Base-by-base conservation (phyloP, 2,113 vertebrate genomes). In the Ailurus styani region DNA sequence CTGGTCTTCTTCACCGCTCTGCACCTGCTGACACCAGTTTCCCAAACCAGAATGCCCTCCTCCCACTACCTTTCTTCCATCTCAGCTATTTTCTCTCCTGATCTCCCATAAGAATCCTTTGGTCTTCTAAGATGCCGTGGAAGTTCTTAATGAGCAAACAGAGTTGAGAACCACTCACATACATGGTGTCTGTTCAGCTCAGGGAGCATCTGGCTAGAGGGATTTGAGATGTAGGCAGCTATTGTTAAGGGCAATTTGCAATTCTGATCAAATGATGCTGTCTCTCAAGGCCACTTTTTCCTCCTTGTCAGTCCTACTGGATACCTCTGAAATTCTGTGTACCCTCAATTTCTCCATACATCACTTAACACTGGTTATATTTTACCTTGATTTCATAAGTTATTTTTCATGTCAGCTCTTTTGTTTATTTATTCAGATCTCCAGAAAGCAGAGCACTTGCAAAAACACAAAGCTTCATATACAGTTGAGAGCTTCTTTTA, bases 31-130 rank as follows among this genome's bases (percentile, higher is more conserved):
- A 8, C 23, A 17, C 62, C 5, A 40, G 42, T 13, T 13, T 34
- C 20, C 11, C 50, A 45, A 20, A 0, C 14, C n/a, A 45, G 23
- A 13, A 17, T 11, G 7, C 11, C 7, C 0, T 17, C 3, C 10
- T 45, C 10, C 40, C 23, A 1, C 17, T 8, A 9, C 15, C 12
- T 9, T 47, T 54, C n/a, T 47, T 4, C 27, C 5, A 5, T 50
- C 52, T 62, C 17, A 9, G 6, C 82, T 42, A 75, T 50, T 64
- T 64, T 55, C 17, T 89, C 37, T 85, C 34, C 62, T 55, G 42
- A 25, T 25, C 4, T 12, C 37, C 14, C 21, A 3, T 75, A 18
- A 45, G 34, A 17, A 50, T 34, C 15, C 14, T 40, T 34, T 21
- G 31, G 14, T 27, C 7, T 92, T 55, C 14, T 31, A 18, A 17